phyloP scores from a whole-genome alignment of 2,888 invertebrate genomes.

The Elegia similella region DNA sequence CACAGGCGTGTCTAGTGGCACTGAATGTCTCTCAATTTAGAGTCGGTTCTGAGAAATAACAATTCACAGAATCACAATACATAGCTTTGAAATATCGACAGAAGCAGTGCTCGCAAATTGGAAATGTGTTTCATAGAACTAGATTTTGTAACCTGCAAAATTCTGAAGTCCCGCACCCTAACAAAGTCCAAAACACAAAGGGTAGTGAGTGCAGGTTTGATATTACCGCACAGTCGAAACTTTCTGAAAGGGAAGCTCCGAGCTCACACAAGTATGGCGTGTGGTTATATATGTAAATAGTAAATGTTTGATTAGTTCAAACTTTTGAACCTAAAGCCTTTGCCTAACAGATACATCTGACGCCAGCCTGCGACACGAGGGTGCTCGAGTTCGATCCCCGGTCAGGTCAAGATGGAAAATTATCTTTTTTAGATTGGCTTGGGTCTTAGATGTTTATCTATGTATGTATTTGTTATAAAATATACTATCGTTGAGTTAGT shows the following conservation, averaged over 20 bases:
- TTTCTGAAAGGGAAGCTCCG: neutral
- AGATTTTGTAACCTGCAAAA: neutral
- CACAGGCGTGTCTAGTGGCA: no score
- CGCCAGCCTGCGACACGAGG: no score
- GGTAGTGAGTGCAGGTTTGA: neutral
- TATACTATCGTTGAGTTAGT: no score
- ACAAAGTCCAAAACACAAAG: constrained; percentile 3
- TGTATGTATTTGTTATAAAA: no score
- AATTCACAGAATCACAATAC: neutral
- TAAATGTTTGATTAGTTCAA: neutral
- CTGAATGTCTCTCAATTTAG: neutral
- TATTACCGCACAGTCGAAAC: constrained; percentile 5
- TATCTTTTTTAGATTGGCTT: no score
- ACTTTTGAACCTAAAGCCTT: neutral
- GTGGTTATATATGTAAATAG: neutral
- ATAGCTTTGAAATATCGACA: no score
- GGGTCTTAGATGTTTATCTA: no score
- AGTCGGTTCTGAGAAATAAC: neutral
- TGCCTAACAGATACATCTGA: no score
- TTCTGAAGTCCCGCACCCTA: neutral
- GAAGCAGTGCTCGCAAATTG: neutral
- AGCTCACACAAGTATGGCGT: neutral
- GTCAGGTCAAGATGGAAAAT: no score
- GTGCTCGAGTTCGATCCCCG: no score
- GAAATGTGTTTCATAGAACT: neutral